Evolutionary conservation across 2,888 invertebrate species (phyloP).

Genomic region (Nomada lathburiana): DNA sequence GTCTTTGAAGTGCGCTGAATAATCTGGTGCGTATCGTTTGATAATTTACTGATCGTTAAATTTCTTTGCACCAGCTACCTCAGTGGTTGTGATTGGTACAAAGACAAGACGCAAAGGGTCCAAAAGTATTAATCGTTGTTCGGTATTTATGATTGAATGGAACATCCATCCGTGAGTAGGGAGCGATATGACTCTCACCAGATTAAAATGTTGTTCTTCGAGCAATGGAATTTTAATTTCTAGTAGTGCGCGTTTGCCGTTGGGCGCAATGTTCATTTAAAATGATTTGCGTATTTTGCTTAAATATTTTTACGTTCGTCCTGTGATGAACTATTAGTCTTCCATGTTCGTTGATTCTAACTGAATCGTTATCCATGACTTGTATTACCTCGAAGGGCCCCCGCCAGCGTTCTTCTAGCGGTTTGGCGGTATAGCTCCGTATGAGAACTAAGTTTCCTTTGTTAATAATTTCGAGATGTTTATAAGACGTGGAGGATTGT

Average conservation of each 20-base stretch:
- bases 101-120: background rate
- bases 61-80: background rate
- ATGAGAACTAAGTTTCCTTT: constrained; percentile 8
- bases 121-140: background rate
- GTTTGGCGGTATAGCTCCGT: constrained; percentile 17
- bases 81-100: background rate
- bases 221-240: constrained; percentile 5
- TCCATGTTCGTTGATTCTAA: constrained; percentile 3
- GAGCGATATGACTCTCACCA: background rate
- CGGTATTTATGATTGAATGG: background rate
- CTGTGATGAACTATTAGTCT: background rate
- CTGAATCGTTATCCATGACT: background rate
- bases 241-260: too few species aligned
- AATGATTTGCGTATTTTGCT: background rate
- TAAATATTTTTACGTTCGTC: background rate
- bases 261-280: background rate
- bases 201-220: background rate
- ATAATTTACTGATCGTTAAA: too few species aligned
- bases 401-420: constrained; percentile 15
- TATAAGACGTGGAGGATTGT: constrained; percentile 28
- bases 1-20: background rate
- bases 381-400: constrained; percentile 14
- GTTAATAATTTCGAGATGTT: constrained; percentile 12
- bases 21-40: background rate
- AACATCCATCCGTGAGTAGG: background rate